Base-by-base conservation (phyloP, 2,888 invertebrate genomes). In the Camptogramma bilineatum region DNA sequence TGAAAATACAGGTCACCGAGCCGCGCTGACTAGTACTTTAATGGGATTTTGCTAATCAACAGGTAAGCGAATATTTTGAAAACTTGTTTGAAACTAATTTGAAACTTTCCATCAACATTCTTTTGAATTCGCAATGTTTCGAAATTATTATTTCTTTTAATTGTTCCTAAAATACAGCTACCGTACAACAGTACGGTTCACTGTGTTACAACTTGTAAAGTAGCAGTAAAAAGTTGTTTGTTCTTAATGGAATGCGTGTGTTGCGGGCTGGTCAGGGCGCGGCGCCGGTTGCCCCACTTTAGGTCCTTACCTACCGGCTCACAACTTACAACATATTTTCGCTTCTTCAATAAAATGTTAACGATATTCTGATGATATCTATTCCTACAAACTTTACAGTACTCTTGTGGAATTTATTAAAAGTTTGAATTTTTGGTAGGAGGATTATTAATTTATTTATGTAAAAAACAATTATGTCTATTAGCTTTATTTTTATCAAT, bases 21-120 rank as follows among this genome's bases (percentile, higher is more conserved):
- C 80, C 79, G 80, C 81, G 79, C 80, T 78, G 79, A 82, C 79
- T 86, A 76, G 81, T 81, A 84, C 82, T 86, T 91, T 91, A 87
- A 92, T 92, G 92, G 91, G 92, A 91, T 90, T 86, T 91, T 90
- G 90, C 85, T 92, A 86, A 90, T 84, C 81, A 83, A 84, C 86
- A 91, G 91, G 91, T 91, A 80, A 81, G 85, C 48, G 48, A 61
- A 61, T 73, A 34, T 53, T 71, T 68, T 54, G 51, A 42, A 69
- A 69, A 59, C 61, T 51, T 51, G 18, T 52, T 51, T 19, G 16
- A 53, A 61, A 57, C 53, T 48, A 42, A 56, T 69, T 68, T 63
- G 47, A 62, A 71, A 68, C 68, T 69, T 63, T 66, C 52, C 48
- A 58, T 24, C 61, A 53, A 63, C 50, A 52, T 64, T 56, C 39